Percentiles rank a stretch among this genome's conserved stretches.
phyloP scores from a whole-genome alignment of 2,888 invertebrate species.

The Plemyria rubiginata region DNA sequence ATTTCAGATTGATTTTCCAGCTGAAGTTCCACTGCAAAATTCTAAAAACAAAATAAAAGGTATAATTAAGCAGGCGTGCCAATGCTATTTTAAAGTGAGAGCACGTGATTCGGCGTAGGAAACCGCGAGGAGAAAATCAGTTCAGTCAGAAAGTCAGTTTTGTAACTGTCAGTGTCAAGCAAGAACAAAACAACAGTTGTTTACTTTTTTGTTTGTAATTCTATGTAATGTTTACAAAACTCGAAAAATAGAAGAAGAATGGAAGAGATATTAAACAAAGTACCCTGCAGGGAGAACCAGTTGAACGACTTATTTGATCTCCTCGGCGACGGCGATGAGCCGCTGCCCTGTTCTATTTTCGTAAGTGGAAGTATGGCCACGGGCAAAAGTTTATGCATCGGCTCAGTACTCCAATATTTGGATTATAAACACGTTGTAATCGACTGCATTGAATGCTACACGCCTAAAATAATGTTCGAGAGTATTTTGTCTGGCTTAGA shows the following conservation, averaged over 20 bases:
- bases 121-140: slow-evolving; percentile 48
- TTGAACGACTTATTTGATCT: slow-evolving; percentile 77
- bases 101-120: slow-evolving; percentile 40
- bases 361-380: slow-evolving; percentile 93
- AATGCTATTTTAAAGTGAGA: neutral
- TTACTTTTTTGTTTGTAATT: slow-evolving; percentile 1
- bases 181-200: neutral
- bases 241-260: slow-evolving; percentile 58
- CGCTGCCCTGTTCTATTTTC: slow-evolving; percentile 89
- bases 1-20: slow-evolving; percentile 88
- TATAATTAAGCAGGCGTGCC: neutral
- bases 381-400: slow-evolving; percentile 91
- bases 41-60: slow-evolving; percentile 80
- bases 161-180: slow-evolving; percentile 25
- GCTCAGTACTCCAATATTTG: slow-evolving; percentile 84
- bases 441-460: slow-evolving; percentile 93
- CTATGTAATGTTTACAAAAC: slow-evolving; percentile 42
- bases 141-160: slow-evolving; percentile 22
- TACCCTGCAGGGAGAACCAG: slow-evolving; percentile 81
- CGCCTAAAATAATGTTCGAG: slow-evolving; percentile 90
- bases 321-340: slow-evolving; percentile 84
- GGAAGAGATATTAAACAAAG: slow-evolving; percentile 76
- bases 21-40: slow-evolving; percentile 91
- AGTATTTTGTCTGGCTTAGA: slow-evolving; percentile 87
- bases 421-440: slow-evolving; percentile 86